A percentile compares a stretch with the other conserved stretches of the same genome.
These are phyloP conservation scores for Apamea sordens DNA, from an alignment of 2,888 invertebrate genomes.

Conservation along the genomic window DNA sequence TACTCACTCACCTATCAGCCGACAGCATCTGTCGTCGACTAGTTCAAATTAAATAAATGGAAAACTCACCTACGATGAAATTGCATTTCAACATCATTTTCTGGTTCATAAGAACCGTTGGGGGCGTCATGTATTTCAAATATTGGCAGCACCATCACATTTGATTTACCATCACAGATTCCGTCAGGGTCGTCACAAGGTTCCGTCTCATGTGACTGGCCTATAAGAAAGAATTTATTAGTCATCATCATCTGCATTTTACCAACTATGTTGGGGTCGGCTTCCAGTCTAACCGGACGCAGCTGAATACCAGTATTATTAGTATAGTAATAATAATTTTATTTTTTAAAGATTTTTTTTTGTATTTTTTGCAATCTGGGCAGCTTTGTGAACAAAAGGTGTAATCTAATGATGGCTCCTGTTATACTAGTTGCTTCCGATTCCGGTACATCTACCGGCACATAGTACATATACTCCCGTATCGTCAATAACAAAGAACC, in stretches of 20 bases:
- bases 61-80: conserved; percentile 30
- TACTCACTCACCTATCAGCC: background rate
- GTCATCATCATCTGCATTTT: no score
- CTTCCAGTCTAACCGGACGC: no score
- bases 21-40: background rate
- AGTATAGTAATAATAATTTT: no score
- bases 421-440: background rate
- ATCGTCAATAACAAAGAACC: no score
- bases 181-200: conserved; percentile 2
- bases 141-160: conserved; percentile 35
- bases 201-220: background rate
- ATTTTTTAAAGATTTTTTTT: background rate
- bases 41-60: background rate
- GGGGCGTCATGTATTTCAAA: conserved; percentile 39
- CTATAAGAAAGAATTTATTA: background rate
- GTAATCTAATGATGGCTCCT: background rate
- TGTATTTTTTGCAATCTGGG: background rate
- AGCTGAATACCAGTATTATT: no score
- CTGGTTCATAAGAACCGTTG: conserved; percentile 2
- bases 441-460: background rate
- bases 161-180: background rate
- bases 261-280: no score
- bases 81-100: conserved; percentile 21
- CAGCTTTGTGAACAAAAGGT: background rate
- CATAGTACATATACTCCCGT: no score